Conservation (phyloP, 2,797 vertebrate genomes). For the Acanthornis magna region DNA sequence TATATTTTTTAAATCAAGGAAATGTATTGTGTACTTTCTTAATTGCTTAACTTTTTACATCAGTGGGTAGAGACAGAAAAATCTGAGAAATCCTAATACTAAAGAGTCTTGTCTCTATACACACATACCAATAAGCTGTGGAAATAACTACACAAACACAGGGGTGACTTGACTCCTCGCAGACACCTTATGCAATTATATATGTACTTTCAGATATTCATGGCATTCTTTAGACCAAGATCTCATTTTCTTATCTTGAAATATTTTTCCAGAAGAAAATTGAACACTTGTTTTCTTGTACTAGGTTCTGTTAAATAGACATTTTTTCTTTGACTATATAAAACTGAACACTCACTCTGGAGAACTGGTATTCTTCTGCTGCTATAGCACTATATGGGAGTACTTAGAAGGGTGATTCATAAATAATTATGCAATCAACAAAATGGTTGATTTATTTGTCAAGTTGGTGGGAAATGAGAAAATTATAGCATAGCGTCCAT, state of each 20-base stretch:
- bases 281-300: not conserved
- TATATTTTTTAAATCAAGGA: not conserved
- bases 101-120: not conserved
- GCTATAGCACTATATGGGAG: not conserved
- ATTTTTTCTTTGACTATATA: not conserved
- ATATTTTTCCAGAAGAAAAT: not conserved
- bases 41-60: not conserved
- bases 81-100: not conserved
- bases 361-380: not conserved
- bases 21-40: not conserved
- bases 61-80: not conserved
- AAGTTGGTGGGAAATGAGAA: constrained; percentile 38
- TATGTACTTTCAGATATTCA: not conserved
- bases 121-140: not conserved
- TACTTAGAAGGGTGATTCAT: not conserved
- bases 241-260: not conserved
- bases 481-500: constrained; percentile 22
- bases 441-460: constrained; percentile 44
- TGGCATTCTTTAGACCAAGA: not conserved
- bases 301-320: not conserved
- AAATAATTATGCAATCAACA: constrained; percentile 29
- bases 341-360: not conserved
- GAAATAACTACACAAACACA: not conserved
- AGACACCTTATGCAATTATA: not conserved
- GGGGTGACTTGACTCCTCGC: not conserved